Percentiles rank a stretch among this genome's conserved stretches.
Conservation (phyloP, 2,797 vertebrate genomes). For the Tokudaia muenninki region DNA sequence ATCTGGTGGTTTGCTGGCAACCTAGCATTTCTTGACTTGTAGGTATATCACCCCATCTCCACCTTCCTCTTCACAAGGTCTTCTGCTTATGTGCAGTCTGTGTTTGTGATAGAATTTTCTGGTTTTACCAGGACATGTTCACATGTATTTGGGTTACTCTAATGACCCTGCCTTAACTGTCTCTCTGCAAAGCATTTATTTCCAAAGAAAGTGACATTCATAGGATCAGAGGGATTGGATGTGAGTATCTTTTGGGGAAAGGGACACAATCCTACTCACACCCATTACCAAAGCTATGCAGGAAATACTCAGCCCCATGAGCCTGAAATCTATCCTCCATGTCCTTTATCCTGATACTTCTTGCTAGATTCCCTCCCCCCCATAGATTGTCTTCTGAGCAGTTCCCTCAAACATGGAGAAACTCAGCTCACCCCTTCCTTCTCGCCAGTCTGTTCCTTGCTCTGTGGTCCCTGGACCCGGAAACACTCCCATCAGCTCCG, state of each 20-base stretch:
- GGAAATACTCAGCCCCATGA: neutral
- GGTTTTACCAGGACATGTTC: neutral
- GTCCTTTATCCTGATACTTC: neutral
- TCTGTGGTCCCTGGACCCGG: neutral
- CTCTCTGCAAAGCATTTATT: neutral
- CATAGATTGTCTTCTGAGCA: neutral
- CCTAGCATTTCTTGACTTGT: neutral
- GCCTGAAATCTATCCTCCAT: neutral
- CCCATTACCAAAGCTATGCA: neutral
- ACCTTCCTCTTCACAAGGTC: neutral
- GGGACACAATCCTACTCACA: neutral
- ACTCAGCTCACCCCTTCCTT: neutral
- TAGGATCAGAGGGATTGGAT: neutral
- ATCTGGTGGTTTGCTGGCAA: neutral
- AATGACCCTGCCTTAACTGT: neutral
- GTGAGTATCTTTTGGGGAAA: neutral
- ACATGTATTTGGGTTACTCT: neutral
- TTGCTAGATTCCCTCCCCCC: neutral
- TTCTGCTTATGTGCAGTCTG: neutral
- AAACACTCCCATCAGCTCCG: neutral
- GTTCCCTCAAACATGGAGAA: neutral
- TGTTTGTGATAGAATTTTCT: neutral
- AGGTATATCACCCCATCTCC: neutral
- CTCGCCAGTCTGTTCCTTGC: fast-evolving
- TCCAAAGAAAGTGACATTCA: neutral